Conservation (phyloP, 2,113 vertebrate species). For the Petromus typicus region DNA sequence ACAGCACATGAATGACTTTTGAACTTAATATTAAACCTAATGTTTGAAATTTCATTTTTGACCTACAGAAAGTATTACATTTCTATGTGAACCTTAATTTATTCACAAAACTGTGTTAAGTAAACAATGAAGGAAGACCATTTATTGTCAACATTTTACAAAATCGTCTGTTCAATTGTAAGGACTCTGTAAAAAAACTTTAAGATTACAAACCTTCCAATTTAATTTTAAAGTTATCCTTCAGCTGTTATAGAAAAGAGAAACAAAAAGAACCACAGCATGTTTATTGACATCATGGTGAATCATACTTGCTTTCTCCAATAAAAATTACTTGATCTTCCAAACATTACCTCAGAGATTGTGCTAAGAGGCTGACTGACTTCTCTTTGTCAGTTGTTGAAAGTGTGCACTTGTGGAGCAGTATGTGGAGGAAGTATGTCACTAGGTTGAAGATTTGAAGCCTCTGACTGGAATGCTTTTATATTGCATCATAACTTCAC, state of each 20-base stretch:
- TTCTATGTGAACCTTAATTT: not conserved
- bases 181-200: not conserved
- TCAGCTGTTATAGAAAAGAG: not conserved
- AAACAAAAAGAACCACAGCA: not conserved
- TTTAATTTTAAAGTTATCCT: not conserved
- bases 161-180: not conserved
- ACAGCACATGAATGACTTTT: not conserved
- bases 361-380: not conserved
- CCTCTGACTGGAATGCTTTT: not conserved
- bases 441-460: not conserved
- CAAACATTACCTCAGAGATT: not conserved
- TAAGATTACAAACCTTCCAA: not conserved
- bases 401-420: not conserved
- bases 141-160: conserved; percentile 23
- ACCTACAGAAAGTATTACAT: conserved; percentile 14
- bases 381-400: not conserved
- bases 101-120: not conserved
- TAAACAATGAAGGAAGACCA: not conserved
- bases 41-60: not conserved
- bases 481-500: not conserved
- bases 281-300: conserved; percentile 41
- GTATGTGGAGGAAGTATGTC: not conserved
- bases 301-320: conserved; percentile 23
- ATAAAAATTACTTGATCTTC: not conserved
- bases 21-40: not conserved